Base-by-base conservation (phyloP, 2,888 invertebrate genomes). In the Prosapia bicincta region DNA sequence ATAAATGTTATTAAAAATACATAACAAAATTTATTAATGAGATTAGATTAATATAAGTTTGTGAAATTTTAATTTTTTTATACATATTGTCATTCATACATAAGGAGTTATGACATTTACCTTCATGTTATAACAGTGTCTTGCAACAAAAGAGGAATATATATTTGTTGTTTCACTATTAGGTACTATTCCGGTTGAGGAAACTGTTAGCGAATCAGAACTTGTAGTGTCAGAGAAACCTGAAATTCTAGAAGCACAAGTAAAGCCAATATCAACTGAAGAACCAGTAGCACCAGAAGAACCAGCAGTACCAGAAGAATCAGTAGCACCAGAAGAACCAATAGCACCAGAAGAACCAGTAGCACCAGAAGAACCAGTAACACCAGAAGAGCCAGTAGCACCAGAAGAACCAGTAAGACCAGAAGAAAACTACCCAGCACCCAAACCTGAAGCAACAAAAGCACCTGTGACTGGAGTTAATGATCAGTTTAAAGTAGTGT, bases 401-500 rank as follows among this genome's bases (percentile, higher is more conserved):
- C 38, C 38, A 38, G 38, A 38, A 38, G 38, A 38, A 38, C 38
- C 38, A 13, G 38, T 13, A 5, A 13, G 20, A 9, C n/a, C 20
- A 2, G 13, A 38, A 38, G 2, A 54, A 2, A 9, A 30, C 5
- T 5, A 6, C 5, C 9, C 30, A 6, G 5, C 30, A 54, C 20
- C 6, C 6, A 54, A 54, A 20, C 54, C 54, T 54, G 38, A 15
- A 38, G 9, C 38, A 15, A 9, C 30, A 30, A n/a, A n/a, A n/a
- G n/a, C n/a, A n/a, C 77, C 77, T 15, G 54, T 65, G 54, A 72
- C 78, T 38, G 74, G 26, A 13, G 69, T 26, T 66, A 26, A 66
- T 65, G 82, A 84, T 2, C 85, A 87, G 26, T 95, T 88, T 82
- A 96, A 95, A 86, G 91, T 96, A 0, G 91, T 96, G 3, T 96